Evolutionary conservation across 1,140 invertebrate genomes (phyloP).

Genomic region (Hylaeus anthracinus): DNA sequence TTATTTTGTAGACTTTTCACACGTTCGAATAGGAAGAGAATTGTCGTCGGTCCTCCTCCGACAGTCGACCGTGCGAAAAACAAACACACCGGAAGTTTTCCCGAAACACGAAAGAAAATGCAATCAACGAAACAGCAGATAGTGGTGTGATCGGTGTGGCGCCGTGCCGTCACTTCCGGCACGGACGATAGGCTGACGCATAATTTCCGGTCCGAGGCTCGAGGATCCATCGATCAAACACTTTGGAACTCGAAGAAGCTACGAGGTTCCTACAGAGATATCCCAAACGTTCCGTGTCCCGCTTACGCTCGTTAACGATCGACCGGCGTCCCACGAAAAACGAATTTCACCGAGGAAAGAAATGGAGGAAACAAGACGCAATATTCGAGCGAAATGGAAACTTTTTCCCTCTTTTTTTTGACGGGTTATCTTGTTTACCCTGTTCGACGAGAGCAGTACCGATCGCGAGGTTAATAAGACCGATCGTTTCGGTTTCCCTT

Average conservation of each 20-base stretch:
- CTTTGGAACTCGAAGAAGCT: slow-evolving; percentile 63
- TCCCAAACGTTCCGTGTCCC: slow-evolving; percentile 30
- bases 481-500: slow-evolving; percentile 50
- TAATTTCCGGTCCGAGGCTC: slow-evolving; percentile 78
- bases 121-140: slow-evolving; percentile 75
- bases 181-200: slow-evolving; percentile 79
- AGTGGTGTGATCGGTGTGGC: slow-evolving; percentile 75
- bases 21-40: neutral
- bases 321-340: neutral
- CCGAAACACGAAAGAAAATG: slow-evolving; percentile 55
- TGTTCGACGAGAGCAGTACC: slow-evolving; percentile 24
- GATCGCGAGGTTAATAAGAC: slow-evolving; percentile 35
- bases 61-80: slow-evolving; percentile 40
- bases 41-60: slow-evolving; percentile 32
- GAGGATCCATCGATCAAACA: slow-evolving; percentile 81
- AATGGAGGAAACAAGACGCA: neutral
- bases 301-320: slow-evolving; percentile 31
- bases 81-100: slow-evolving; percentile 43
- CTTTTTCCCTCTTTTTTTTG: neutral
- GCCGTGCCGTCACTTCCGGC: slow-evolving; percentile 75
- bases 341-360: neutral
- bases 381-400: neutral
- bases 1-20: neutral
- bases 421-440: slow-evolving; percentile 34
- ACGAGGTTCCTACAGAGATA: slow-evolving; percentile 62